Base-by-base conservation (phyloP, 2,888 invertebrate genomes). In the Cheilosia variabilis region DNA sequence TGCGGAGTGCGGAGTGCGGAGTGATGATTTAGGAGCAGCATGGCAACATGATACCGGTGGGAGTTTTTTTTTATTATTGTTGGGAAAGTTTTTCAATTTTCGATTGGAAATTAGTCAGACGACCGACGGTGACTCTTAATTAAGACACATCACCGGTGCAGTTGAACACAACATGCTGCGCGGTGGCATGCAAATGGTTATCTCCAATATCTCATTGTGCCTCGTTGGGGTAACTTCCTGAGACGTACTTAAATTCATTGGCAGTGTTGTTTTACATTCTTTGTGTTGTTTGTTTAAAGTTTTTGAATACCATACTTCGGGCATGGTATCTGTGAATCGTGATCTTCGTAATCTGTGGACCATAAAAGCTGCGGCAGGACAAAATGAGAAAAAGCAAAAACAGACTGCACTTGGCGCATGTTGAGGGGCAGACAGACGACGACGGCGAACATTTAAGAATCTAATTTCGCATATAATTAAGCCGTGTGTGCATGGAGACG, bases 61-160 rank as follows among this genome's bases (percentile, higher is more conserved):
- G 80, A 80, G 58, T 47, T 72, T 66, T 47, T 60, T 72, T 66
- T 47, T 60, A 37, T 50, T 52, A 7, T 5, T 13, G 13, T 65
- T 17, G 17, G 65, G 58, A 69, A 84, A 84, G 57, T 84, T 84
- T 84, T 84, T 84, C 84, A 84, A 84, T 84, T 80, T 84, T 84
- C 84, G 75, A 80, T 71, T 80, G 65, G 27, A 69, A 79, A 60
- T 71, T 60, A 84, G 17, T 17, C 3, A 47, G 9, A 79, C 60
- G 43, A 57, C 52, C 24, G 52, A 45, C 50, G n/a, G 55, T 31
- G 62, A 24, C 17, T 60, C 75, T 80, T 84, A 84, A 84, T 80
- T 84, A 79, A 84, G 77, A 69, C 62, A 75, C 58, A 63, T 81
- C 75, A 47, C 37, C 13, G 47, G 19, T 6, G 43, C 15, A 24